Conservation (phyloP, 2,113 vertebrate species). For the Hippocampus zosterae region DNA sequence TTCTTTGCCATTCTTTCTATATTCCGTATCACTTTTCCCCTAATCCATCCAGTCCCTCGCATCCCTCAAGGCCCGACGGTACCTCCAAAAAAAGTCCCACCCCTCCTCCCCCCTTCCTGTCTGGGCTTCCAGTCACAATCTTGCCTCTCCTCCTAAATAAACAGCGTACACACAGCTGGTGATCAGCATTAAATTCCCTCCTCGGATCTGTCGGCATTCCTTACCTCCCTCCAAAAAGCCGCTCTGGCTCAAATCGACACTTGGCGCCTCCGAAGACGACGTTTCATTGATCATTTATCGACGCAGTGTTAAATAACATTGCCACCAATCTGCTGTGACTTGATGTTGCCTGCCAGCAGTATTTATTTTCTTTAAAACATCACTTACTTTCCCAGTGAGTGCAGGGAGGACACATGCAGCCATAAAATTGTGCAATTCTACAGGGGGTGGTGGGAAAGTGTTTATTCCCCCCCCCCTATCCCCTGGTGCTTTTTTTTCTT, state of each 20-base stretch:
- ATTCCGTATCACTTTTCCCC: not conserved
- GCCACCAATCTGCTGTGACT: conserved; percentile 1
- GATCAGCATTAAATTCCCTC: conserved; percentile 46
- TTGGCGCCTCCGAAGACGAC: conserved; percentile 1
- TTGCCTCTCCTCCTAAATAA: conserved; percentile 55
- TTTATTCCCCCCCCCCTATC: not conserved
- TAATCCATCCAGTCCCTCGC: conserved; percentile 13
- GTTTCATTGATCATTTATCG: conserved; percentile 5
- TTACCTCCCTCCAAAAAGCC: not conserved
- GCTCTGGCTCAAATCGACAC: not conserved
- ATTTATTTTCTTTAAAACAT: conserved; percentile 1
- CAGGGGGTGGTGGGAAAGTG: not conserved
- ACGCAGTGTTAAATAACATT: conserved; percentile 1
- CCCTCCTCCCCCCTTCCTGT: conserved; percentile 10
- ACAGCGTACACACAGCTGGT: conserved; percentile 57
- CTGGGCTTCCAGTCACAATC: conserved; percentile 34
- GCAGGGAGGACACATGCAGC: not conserved
- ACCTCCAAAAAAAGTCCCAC: conserved; percentile 25
- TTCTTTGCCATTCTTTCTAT: conserved; percentile 4
- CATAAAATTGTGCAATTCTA: not conserved
- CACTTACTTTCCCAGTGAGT: not conserved
- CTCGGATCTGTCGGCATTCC: conserved; percentile 27
- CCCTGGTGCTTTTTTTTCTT: not conserved
- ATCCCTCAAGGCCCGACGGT: conserved; percentile 33
- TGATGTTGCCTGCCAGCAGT: conserved; percentile 3